Evolutionary conservation across 2,888 invertebrate genomes (phyloP).

Genomic region (Sinopyrophorus schimmeli): DNA sequence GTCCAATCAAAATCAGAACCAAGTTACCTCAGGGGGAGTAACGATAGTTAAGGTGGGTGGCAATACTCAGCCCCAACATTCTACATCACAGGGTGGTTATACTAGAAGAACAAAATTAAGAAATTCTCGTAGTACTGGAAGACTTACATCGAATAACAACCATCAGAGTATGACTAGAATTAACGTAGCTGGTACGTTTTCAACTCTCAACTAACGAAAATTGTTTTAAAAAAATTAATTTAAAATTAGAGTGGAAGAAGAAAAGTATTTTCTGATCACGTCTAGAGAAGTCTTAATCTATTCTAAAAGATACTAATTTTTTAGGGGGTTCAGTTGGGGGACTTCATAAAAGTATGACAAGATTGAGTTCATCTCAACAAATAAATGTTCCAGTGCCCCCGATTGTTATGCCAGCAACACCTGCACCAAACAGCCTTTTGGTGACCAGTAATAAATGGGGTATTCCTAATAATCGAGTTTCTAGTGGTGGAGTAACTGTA

Average conservation of each 20-base stretch:
- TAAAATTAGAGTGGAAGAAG: too few species aligned
- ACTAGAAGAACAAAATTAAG: conserved; percentile 68
- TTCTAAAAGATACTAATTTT: conserved; percentile 10
- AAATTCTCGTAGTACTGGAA: conserved; percentile 75
- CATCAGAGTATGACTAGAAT: conserved; percentile 79
- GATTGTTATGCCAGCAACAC: conserved; percentile 47
- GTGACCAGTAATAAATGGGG: conserved; percentile 59
- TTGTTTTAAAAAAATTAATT: too few species aligned
- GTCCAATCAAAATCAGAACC: conserved; percentile 40
- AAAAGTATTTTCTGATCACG: too few species aligned
- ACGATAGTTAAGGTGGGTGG: conserved; percentile 79
- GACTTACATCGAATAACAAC: conserved; percentile 70
- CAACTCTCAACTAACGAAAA: too few species aligned
- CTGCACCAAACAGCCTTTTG: conserved; percentile 57
- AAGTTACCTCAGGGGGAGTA: conserved; percentile 74
- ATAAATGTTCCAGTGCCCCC: conserved; percentile 58
- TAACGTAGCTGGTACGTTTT: conserved; percentile 65
- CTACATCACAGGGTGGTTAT: conserved; percentile 55
- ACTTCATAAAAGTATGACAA: conserved; percentile 81
- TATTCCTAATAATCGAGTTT: conserved; percentile 56
- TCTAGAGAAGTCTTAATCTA: too few species aligned
- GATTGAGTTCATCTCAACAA: conserved; percentile 76
- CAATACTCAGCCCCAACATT: conserved; percentile 30
- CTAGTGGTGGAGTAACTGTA: conserved; percentile 66
- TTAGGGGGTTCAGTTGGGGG: conserved; percentile 74